These are phyloP conservation scores for Carduelis carduelis DNA, from an alignment of 2,797 vertebrate genomes.

Conservation along the genomic window DNA sequence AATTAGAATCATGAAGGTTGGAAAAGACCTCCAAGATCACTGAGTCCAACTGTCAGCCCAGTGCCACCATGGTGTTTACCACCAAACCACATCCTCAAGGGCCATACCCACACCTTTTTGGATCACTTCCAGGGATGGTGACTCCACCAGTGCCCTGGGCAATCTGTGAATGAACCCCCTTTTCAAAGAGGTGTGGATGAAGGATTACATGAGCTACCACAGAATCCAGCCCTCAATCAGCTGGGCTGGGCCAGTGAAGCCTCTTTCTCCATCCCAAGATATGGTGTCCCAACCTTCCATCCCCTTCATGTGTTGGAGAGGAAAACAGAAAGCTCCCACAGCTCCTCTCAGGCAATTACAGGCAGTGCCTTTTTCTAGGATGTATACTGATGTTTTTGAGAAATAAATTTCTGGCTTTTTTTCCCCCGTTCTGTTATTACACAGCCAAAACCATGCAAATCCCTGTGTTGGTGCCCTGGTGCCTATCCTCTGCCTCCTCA, in stretches of 20 bases:
- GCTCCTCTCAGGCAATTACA: too few relatives aligned
- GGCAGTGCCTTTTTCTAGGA: not conserved
- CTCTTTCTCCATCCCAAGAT: not conserved
- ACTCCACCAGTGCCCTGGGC: not conserved
- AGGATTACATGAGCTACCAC: not conserved
- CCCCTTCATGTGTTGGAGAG: not conserved
- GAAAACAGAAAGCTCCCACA: not conserved
- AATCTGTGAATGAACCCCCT: not conserved
- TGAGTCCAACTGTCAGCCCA: rapidly evolving
- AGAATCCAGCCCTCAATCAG: not conserved
- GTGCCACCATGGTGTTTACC: not conserved
- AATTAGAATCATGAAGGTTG: not conserved
- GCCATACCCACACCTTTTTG: not conserved
- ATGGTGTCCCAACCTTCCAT: not conserved
- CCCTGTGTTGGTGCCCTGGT: not conserved
- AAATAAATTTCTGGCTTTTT: not conserved
- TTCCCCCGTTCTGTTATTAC: not conserved
- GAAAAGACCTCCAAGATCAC: not conserved
- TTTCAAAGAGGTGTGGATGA: not conserved
- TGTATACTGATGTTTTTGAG: not conserved
- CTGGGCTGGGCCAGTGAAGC: not conserved
- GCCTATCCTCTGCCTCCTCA: not conserved
- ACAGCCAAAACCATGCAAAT: not conserved
- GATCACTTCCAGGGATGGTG: not conserved
- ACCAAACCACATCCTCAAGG: not conserved